These are phyloP conservation scores for Jacana jacana DNA, from an alignment of 2,113 vertebrate species.

Conservation along the genomic window DNA sequence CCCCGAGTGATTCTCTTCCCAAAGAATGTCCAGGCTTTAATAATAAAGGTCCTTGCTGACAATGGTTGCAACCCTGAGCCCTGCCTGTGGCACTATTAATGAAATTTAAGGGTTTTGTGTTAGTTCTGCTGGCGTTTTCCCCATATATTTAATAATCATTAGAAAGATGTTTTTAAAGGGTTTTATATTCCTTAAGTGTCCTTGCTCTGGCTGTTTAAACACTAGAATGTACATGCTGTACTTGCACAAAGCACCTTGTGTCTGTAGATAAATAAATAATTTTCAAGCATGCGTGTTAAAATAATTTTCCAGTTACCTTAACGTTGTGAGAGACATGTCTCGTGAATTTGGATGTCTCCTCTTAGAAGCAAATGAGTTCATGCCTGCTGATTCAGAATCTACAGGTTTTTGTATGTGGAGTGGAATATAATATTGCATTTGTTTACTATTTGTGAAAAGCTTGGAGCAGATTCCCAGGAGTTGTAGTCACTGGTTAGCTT, in stretches of 20 bases:
- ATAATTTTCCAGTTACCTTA: not conserved
- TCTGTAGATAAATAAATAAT: not conserved
- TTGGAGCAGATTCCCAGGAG: constrained; percentile 57
- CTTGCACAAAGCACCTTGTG: not conserved
- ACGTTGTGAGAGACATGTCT: not conserved
- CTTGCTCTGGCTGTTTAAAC: not conserved
- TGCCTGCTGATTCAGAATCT: not conserved
- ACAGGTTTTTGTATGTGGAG: not conserved
- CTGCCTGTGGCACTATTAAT: not conserved
- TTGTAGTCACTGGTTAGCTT: constrained; percentile 66
- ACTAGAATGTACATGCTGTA: not conserved
- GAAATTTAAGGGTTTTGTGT: not conserved
- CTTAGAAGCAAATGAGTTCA: not conserved
- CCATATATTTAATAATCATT: not conserved
- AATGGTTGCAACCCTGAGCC: not conserved
- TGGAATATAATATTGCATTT: not conserved
- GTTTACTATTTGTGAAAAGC: constrained; percentile 47
- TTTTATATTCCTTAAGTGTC: not conserved
- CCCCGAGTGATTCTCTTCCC: not conserved
- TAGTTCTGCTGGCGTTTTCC: not conserved
- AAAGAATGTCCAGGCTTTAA: not conserved
- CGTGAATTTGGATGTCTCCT: not conserved
- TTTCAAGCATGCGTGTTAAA: not conserved
- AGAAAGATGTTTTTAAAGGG: not conserved
- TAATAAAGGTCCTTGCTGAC: not conserved